Conservation (phyloP, 2,797 vertebrate genomes). For the Melanotaenia trifasciata region DNA sequence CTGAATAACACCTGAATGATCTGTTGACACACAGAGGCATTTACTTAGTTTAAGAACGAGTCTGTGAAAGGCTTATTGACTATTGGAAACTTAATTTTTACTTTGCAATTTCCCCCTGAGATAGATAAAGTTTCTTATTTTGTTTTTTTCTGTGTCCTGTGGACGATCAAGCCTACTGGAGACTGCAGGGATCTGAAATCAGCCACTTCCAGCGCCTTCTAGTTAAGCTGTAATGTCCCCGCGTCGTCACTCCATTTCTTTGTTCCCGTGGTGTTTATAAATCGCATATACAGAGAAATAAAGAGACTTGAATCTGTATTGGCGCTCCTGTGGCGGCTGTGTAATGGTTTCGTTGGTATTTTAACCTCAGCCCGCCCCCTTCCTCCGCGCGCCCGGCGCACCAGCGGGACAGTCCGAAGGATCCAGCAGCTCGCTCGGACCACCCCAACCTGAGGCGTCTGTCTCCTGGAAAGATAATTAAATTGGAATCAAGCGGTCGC, state of each 20-base stretch:
- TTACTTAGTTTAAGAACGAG: no score
- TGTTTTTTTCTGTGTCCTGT: no score
- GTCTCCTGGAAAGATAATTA: conserved; percentile 18
- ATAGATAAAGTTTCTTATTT: neutral
- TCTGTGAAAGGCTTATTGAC: no score
- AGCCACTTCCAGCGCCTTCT: neutral
- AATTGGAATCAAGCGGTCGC: conserved; percentile 6
- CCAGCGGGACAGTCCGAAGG: conserved; percentile 61
- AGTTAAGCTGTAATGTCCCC: neutral
- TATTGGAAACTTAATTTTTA: neutral
- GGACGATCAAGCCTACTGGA: neutral
- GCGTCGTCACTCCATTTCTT: neutral
- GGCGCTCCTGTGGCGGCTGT: conserved; percentile 23
- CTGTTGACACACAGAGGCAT: no score
- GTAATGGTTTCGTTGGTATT: conserved; percentile 18
- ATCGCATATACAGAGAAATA: neutral
- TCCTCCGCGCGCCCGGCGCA: conserved; percentile 50
- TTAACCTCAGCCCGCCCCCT: conserved; percentile 52
- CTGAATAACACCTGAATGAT: conserved; percentile 21
- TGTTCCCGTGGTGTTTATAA: conserved; percentile 6
- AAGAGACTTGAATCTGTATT: neutral
- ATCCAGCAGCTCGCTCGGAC: conserved; percentile 36
- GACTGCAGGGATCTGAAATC: neutral
- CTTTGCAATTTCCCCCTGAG: neutral
- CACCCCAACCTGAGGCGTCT: neutral